Conservation (phyloP, 2,113 vertebrate species). For the Barbus barbus region DNA sequence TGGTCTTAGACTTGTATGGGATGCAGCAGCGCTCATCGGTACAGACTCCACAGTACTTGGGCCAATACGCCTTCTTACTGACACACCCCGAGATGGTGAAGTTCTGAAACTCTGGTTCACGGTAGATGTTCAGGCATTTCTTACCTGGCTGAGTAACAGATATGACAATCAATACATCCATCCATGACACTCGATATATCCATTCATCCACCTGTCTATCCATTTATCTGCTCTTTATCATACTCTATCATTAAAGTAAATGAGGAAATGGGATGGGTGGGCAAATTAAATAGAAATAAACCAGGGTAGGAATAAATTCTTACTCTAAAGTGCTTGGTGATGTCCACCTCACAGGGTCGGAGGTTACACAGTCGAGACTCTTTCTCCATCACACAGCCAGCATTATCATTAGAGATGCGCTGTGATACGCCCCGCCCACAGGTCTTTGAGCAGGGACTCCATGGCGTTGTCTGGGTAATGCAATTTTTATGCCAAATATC, state of each 20-base stretch:
- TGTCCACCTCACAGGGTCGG: slow-evolving; percentile 88
- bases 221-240: no score
- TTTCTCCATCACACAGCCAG: slow-evolving; percentile 83
- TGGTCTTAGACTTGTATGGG: slow-evolving; percentile 74
- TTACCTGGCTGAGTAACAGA: slow-evolving; percentile 62
- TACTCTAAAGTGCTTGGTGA: slow-evolving; percentile 91
- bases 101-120: slow-evolving; percentile 65
- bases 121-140: slow-evolving; percentile 74
- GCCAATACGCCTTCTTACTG: slow-evolving; percentile 74
- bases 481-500: slow-evolving; percentile 88
- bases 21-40: slow-evolving; percentile 76
- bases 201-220: neutral
- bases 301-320: neutral
- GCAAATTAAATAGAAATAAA: neutral
- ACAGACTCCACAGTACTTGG: slow-evolving; percentile 77
- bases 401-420: slow-evolving; percentile 87
- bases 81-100: slow-evolving; percentile 75
- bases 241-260: no score
- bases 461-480: slow-evolving; percentile 86
- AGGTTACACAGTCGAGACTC: slow-evolving; percentile 91
- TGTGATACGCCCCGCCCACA: slow-evolving; percentile 90
- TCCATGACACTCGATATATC: neutral
- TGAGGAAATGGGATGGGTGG: no score
- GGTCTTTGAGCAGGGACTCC: slow-evolving; percentile 92
- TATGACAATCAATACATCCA: neutral